Percentiles rank a stretch among this genome's conserved stretches.
Conservation (phyloP, 2,888 invertebrate species). For the Apodemia mormo region DNA sequence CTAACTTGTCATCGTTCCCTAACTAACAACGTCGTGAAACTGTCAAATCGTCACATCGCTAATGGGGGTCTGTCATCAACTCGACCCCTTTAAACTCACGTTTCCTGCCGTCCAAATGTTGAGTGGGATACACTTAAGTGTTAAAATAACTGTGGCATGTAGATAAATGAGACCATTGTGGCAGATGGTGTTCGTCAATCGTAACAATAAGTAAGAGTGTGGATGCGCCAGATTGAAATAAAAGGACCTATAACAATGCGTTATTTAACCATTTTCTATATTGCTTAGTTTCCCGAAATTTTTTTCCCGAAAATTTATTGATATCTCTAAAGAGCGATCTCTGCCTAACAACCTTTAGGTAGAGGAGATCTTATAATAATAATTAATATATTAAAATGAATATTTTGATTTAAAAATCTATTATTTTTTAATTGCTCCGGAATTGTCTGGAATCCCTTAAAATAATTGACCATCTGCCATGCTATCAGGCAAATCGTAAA, state of each 20-base stretch:
- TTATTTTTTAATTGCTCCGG: no score
- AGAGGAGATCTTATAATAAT: no score
- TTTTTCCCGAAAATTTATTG: no score
- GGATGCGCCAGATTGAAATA: neutral
- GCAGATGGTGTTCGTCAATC: constrained; percentile 31
- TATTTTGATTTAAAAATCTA: no score
- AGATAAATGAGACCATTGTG: constrained; percentile 31
- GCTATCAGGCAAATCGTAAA: no score
- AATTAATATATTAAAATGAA: no score
- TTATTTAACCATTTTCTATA: neutral
- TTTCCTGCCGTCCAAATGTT: constrained; percentile 61
- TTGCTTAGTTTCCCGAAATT: neutral
- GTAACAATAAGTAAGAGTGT: constrained; percentile 20
- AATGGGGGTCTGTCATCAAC: constrained; percentile 73
- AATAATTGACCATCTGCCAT: no score
- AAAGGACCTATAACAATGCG: neutral
- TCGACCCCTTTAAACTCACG: constrained; percentile 68
- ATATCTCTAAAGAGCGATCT: no score
- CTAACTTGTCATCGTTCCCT: constrained; percentile 48
- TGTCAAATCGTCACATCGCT: constrained; percentile 71
- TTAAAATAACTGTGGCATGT: constrained; percentile 35
- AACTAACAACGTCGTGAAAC: constrained; percentile 59
- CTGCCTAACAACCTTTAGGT: no score
- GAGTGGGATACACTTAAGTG: constrained; percentile 44
- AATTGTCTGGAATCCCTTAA: no score